phyloP scores from a whole-genome alignment of 2,113 vertebrate genomes.

The Campylomormyrus tamandua region DNA sequence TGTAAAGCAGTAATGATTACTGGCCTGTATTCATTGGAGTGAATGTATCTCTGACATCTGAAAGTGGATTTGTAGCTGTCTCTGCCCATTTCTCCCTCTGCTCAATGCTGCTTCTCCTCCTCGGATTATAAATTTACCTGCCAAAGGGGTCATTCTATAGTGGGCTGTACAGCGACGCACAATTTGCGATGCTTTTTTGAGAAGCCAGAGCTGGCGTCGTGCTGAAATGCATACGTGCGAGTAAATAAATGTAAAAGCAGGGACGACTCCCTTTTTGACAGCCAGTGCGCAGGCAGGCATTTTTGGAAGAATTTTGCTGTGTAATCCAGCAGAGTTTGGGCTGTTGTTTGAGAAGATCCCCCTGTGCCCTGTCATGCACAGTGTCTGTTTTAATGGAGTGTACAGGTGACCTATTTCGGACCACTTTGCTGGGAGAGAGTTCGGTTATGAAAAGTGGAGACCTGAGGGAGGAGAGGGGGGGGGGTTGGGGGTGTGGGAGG shows the following conservation, averaged over 20 bases:
- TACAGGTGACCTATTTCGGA: background rate
- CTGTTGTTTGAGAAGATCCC: background rate
- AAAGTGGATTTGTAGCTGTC: constrained; percentile 32
- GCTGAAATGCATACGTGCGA: constrained; percentile 21
- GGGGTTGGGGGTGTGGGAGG: background rate
- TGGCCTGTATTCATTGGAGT: constrained; percentile 20
- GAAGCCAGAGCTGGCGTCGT: constrained; percentile 24
- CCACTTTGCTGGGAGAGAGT: background rate
- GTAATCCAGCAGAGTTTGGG: background rate
- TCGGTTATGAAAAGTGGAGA: background rate
- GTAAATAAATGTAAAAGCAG: background rate
- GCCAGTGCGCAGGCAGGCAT: background rate
- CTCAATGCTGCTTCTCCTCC: background rate
- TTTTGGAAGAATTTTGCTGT: background rate
- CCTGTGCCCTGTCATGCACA: background rate
- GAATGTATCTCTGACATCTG: constrained; percentile 9
- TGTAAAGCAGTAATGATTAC: constrained; percentile 15
- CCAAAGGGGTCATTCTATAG: constrained; percentile 18
- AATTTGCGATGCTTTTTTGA: constrained; percentile 23
- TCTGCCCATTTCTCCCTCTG: background rate
- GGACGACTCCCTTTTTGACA: background rate
- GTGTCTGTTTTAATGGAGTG: background rate
- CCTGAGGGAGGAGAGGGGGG: background rate
- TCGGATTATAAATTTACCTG: constrained; percentile 33
- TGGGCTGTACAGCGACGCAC: constrained; percentile 25